phyloP scores from a whole-genome alignment of 1,140 invertebrate species.

The Drosophila jambulina region DNA sequence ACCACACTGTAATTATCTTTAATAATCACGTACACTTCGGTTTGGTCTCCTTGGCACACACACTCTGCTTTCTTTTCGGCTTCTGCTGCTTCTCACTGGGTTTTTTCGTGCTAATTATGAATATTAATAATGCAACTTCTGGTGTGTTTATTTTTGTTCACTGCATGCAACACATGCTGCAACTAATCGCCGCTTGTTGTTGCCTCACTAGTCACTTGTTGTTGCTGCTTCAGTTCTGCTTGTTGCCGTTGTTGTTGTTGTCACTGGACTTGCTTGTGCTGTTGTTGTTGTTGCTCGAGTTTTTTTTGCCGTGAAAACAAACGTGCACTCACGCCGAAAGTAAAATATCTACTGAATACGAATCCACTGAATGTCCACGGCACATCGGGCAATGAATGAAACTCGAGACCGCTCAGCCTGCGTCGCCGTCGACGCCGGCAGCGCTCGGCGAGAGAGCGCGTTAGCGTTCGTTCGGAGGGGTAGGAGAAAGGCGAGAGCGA shows the following conservation, averaged over 20 bases:
- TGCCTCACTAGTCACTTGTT: conserved; percentile 32
- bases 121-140: conserved; percentile 30
- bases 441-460: conserved; percentile 14
- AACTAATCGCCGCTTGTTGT: conserved; percentile 18
- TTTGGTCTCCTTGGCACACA: conserved; percentile 26
- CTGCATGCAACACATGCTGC: conserved; percentile 70
- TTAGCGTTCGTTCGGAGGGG: background rate
- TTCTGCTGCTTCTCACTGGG: conserved; percentile 8
- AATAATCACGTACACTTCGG: conserved; percentile 58
- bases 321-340: conserved; percentile 81
- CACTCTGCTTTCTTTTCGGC: conserved; percentile 6
- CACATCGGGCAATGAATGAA: conserved; percentile 74
- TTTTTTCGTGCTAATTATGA: conserved; percentile 9
- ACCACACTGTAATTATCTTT: conserved; percentile 63
- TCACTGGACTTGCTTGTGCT: conserved; percentile 40
- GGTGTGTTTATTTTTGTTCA: conserved; percentile 49
- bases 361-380: background rate
- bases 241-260: conserved; percentile 40
- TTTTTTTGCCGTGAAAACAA: conserved; percentile 53
- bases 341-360: conserved; percentile 63
- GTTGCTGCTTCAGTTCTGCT: conserved; percentile 45
- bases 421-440: conserved; percentile 29
- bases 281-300: conserved; percentile 29
- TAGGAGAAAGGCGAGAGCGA: conserved; percentile 33
- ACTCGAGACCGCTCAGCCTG: conserved; percentile 62